A percentile compares a stretch with the other conserved stretches of the same genome.
Evolutionary conservation across 2,113 vertebrate species (phyloP).

Genomic region (Siniperca chuatsi): DNA sequence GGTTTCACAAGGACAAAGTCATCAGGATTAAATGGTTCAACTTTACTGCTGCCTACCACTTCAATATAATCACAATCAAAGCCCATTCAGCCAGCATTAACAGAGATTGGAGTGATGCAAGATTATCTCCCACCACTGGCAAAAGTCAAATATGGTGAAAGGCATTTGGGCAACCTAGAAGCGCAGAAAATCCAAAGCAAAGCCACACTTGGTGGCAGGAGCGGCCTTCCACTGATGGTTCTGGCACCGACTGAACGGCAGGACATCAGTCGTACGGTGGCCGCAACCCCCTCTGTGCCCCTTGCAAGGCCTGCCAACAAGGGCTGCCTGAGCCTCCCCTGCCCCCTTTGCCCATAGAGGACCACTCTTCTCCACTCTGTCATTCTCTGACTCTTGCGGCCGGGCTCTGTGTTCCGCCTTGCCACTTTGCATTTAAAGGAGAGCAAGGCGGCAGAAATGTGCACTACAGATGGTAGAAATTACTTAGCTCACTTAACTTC

Average conservation of each 20-base stretch:
- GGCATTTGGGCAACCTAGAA: constrained; percentile 31
- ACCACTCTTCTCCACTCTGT: constrained; percentile 76
- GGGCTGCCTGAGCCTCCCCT: constrained; percentile 47
- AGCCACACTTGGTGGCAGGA: constrained; percentile 52
- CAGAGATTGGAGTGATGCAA: constrained; percentile 69
- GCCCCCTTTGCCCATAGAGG: constrained; percentile 59
- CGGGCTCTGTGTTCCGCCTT: constrained; percentile 74
- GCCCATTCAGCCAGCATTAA: constrained; percentile 58
- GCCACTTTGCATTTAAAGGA: constrained; percentile 78
- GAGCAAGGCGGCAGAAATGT: constrained; percentile 78
- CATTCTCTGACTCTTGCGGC: constrained; percentile 77
- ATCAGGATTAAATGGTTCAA: constrained; percentile 54
- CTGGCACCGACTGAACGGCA: constrained; percentile 43
- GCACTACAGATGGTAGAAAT: constrained; percentile 84
- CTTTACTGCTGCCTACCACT: constrained; percentile 23
- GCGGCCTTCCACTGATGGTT: constrained; percentile 52
- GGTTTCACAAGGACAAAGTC: constrained; percentile 66
- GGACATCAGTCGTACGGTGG: constrained; percentile 16
- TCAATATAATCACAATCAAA: constrained; percentile 68
- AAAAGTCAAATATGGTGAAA: constrained; percentile 60
- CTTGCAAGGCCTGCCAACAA: constrained; percentile 54
- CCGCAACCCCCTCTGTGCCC: constrained; percentile 48
- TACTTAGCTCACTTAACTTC: constrained; percentile 81
- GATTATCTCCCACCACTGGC: constrained; percentile 64
- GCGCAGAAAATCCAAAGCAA: constrained; percentile 38